Percentiles rank a stretch among this genome's conserved stretches.
phyloP scores from a whole-genome alignment of 2,113 vertebrate genomes.

The Pseudorhombus dupliciocellatus region DNA sequence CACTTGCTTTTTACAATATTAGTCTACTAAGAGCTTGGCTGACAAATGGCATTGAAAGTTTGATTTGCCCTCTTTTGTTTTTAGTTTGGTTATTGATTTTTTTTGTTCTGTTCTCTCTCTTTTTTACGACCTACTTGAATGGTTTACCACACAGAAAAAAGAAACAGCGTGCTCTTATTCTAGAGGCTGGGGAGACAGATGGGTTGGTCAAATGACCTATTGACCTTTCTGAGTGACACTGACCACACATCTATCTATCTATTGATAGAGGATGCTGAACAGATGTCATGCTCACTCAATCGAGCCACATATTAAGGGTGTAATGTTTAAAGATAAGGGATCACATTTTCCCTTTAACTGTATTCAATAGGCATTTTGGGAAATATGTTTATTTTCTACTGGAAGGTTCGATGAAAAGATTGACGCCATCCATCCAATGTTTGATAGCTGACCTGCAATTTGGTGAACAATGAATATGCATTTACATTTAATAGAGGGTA shows the following conservation, averaged over 20 bases:
- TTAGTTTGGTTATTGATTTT: slow-evolving; percentile 71
- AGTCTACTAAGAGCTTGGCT: slow-evolving; percentile 81
- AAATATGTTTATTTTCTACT: slow-evolving; percentile 1
- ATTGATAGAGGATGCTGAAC: slow-evolving; percentile 37
- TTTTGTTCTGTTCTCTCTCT: slow-evolving; percentile 5
- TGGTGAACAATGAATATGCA: too few species aligned
- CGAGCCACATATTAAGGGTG: slow-evolving; percentile 11
- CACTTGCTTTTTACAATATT: slow-evolving; percentile 82
- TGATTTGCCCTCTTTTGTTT: slow-evolving; percentile 74
- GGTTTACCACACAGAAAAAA: slow-evolving; percentile 45
- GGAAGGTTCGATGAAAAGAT: not conserved
- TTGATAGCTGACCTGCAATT: too few species aligned
- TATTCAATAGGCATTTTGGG: not conserved
- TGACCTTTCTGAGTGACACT: slow-evolving; percentile 46
- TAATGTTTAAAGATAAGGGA: slow-evolving; percentile 18
- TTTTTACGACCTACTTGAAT: slow-evolving; percentile 61
- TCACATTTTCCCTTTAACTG: not conserved
- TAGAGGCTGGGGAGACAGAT: slow-evolving; percentile 55
- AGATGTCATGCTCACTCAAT: slow-evolving; percentile 33
- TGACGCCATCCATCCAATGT: not conserved
- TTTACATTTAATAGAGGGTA: not conserved
- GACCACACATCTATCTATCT: slow-evolving; percentile 32
- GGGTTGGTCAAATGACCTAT: slow-evolving; percentile 36
- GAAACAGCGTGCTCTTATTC: slow-evolving; percentile 24
- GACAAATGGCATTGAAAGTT: slow-evolving; percentile 80